A percentile compares a stretch with the other conserved stretches of the same genome.
phyloP scores from a whole-genome alignment of 2,797 vertebrate species.

The Limosa lapponica region DNA sequence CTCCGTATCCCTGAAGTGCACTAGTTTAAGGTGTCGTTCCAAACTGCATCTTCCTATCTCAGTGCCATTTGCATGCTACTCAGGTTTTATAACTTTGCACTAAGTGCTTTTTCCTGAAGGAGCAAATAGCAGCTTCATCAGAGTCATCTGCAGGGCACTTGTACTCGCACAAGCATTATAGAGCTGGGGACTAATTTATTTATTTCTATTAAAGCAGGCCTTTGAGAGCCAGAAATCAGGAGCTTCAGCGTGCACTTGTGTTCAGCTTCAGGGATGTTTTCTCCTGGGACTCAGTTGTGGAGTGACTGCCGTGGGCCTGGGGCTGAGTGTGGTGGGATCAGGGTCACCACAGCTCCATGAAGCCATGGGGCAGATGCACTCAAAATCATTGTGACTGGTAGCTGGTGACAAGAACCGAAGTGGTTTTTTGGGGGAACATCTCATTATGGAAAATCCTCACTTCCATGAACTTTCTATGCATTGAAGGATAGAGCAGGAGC shows the following conservation, averaged over 20 bases:
- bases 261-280: neutral
- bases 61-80: constrained; percentile 65
- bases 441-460: neutral
- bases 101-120: constrained; percentile 61
- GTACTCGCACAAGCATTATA: constrained; percentile 13
- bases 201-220: constrained; percentile 37
- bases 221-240: constrained; percentile 4
- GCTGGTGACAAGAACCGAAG: neutral
- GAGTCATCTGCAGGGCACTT: constrained; percentile 62
- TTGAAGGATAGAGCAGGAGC: neutral
- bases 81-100: constrained; percentile 66
- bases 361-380: neutral
- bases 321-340: neutral
- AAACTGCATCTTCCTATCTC: constrained; percentile 56
- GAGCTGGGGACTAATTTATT: constrained; percentile 60
- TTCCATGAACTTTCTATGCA: neutral
- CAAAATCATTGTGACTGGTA: neutral
- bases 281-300: neutral
- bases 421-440: neutral
- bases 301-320: neutral
- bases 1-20: constrained; percentile 33
- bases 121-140: constrained; percentile 60
- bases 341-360: neutral
- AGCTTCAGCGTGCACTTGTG: neutral
- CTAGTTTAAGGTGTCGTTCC: constrained; percentile 40